Conservation (phyloP, 1,140 invertebrate species). For the Drosophila subobscura region DNA sequence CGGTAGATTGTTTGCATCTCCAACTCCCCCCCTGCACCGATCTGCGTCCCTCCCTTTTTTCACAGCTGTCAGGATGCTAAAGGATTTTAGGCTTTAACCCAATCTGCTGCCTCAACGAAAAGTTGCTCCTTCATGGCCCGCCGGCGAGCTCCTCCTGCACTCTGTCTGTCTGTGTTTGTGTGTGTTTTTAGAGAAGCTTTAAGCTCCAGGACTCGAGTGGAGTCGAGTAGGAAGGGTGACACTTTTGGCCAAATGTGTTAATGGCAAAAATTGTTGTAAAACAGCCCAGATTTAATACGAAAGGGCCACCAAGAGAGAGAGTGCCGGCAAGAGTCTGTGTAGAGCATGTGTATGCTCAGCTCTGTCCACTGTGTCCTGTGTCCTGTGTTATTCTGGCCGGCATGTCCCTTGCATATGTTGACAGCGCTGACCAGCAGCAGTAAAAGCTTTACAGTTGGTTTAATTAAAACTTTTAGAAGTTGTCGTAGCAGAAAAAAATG, state of each 20-base stretch:
- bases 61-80: conserved; percentile 56
- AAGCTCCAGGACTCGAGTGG: conserved; percentile 13
- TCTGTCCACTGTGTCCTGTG: conserved; percentile 24
- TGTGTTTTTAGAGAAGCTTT: conserved; percentile 30
- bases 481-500: conserved; percentile 21
- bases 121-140: conserved; percentile 44
- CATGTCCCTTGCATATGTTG: conserved; percentile 45
- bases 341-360: conserved; percentile 5
- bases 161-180: background rate
- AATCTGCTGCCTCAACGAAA: conserved; percentile 31
- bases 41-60: background rate
- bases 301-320: conserved; percentile 3
- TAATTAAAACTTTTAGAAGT: conserved; percentile 71
- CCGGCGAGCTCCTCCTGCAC: background rate
- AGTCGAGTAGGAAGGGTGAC: background rate
- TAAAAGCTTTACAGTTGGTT: conserved; percentile 76
- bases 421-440: conserved; percentile 51
- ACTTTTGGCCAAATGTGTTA: conserved; percentile 62
- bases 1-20: conserved; percentile 44
- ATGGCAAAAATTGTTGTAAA: conserved; percentile 60
- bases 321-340: background rate
- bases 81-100: conserved; percentile 71
- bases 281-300: conserved; percentile 57
- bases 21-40: conserved; percentile 5
- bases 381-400: conserved; percentile 22